Evolutionary conservation across 2,113 vertebrate species (phyloP).

Genomic region (Phrynocephalus versicolor): DNA sequence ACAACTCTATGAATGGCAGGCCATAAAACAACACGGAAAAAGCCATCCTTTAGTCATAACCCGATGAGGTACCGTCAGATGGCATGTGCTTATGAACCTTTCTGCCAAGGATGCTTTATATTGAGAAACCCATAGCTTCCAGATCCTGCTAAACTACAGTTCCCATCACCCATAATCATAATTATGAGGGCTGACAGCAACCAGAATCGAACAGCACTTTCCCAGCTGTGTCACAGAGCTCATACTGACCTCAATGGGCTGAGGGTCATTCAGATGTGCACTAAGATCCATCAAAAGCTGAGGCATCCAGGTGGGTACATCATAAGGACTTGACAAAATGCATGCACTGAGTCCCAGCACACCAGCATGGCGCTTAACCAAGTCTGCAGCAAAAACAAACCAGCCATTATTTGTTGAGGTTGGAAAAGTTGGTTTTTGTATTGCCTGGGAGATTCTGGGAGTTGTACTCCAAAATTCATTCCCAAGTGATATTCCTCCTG

Average conservation of each 20-base stretch:
- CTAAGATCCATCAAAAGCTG: conserved; percentile 97
- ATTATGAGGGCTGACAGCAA: not conserved
- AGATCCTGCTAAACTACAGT: not conserved
- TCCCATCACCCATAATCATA: not conserved
- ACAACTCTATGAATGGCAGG: not conserved
- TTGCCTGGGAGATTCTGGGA: too few relatives aligned
- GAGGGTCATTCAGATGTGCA: conserved; percentile 94
- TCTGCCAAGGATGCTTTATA: not conserved
- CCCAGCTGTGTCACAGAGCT: not conserved
- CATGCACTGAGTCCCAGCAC: conserved; percentile 96
- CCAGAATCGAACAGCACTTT: not conserved
- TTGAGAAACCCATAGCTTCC: not conserved
- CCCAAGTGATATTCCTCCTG: too few relatives aligned
- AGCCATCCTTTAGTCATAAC: not conserved
- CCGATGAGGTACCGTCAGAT: not conserved
- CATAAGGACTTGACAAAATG: conserved; percentile 93
- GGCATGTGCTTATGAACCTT: not conserved
- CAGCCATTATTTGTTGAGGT: not conserved
- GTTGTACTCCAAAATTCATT: too few relatives aligned
- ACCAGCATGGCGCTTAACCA: conserved; percentile 93
- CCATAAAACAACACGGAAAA: not conserved
- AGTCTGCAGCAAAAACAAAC: conserved; percentile 73
- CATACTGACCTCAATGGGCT: conserved; percentile 90
- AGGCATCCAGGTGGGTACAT: conserved; percentile 98
- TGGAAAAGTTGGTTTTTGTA: not conserved